Conservation (phyloP, 35 echinoderm and acorn worm species). For the Apostichopus japonicus region DNA sequence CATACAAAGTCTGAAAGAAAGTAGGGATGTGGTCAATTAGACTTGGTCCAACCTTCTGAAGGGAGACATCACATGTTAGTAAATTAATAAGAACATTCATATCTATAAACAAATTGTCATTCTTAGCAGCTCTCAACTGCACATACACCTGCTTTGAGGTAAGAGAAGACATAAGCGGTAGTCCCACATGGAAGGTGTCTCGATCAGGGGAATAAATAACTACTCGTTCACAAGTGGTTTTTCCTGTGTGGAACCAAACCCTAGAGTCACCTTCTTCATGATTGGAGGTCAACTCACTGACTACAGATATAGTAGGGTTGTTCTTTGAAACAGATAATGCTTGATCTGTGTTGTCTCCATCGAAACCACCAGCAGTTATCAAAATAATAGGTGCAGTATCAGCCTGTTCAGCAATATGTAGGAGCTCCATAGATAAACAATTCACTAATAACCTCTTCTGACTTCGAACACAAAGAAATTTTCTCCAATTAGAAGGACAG, state of each 20-base stretch:
- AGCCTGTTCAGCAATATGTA: background rate
- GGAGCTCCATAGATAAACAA: conserved; percentile 36
- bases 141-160: background rate
- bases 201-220: background rate
- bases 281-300: conserved; percentile 48
- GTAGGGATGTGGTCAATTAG: background rate
- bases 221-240: too few relatives aligned
- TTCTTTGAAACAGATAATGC: background rate
- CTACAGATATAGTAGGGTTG: conserved; percentile 13
- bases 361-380: conserved; percentile 38
- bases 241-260: too few relatives aligned
- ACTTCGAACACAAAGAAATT: conserved; percentile 18
- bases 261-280: too few relatives aligned
- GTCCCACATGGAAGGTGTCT: conserved; percentile 55
- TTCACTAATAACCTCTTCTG: conserved; percentile 60
- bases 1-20: conserved; percentile 1
- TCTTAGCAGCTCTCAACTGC: too few relatives aligned
- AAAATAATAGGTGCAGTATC: background rate
- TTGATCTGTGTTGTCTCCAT: conserved; percentile 40
- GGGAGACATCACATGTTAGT: background rate
- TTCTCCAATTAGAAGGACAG: conserved; percentile 28
- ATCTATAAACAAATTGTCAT: too few relatives aligned
- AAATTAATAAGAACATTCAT: background rate
- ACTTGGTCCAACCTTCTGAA: background rate
- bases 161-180: conserved; percentile 6